These are phyloP conservation scores for Gallinago paraguaiae DNA, from an alignment of 2,113 vertebrate genomes.

Conservation along the genomic window DNA sequence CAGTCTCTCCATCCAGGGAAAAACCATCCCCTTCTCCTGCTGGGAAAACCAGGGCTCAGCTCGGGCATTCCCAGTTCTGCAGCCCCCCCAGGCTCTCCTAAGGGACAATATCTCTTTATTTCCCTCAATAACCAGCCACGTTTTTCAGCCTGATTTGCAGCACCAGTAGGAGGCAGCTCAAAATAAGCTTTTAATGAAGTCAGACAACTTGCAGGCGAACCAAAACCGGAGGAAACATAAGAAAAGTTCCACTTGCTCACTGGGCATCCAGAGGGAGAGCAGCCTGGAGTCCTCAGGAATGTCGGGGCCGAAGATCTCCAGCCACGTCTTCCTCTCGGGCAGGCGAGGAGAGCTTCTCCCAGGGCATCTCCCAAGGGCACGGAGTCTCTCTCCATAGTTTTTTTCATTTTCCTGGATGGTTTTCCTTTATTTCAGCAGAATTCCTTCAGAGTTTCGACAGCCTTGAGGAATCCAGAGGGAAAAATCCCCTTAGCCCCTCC, in stretches of 20 bases:
- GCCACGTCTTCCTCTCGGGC: fast-evolving
- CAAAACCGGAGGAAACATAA: not conserved
- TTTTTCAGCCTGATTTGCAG: not conserved
- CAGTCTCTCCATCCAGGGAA: not conserved
- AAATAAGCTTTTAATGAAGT: not conserved
- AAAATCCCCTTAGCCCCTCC: not conserved
- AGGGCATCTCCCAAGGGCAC: not conserved
- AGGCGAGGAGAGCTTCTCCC: not conserved
- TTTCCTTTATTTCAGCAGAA: not conserved
- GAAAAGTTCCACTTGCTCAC: not conserved
- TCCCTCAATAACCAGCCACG: not conserved
- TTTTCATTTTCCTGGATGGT: not conserved
- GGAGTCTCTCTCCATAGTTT: not conserved
- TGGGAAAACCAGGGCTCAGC: not conserved
- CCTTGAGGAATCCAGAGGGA: not conserved
- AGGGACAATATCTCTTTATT: not conserved
- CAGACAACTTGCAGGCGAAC: not conserved
- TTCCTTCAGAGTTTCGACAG: not conserved
- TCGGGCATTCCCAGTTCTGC: not conserved
- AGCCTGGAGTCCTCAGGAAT: not conserved
- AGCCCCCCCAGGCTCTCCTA: not conserved
- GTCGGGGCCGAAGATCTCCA: fast-evolving
- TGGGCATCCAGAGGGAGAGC: fast-evolving
- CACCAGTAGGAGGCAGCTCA: not conserved
- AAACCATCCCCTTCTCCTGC: not conserved